Evolutionary conservation across 2,113 vertebrate species (phyloP).

Genomic region (Eudorcas thomsonii): DNA sequence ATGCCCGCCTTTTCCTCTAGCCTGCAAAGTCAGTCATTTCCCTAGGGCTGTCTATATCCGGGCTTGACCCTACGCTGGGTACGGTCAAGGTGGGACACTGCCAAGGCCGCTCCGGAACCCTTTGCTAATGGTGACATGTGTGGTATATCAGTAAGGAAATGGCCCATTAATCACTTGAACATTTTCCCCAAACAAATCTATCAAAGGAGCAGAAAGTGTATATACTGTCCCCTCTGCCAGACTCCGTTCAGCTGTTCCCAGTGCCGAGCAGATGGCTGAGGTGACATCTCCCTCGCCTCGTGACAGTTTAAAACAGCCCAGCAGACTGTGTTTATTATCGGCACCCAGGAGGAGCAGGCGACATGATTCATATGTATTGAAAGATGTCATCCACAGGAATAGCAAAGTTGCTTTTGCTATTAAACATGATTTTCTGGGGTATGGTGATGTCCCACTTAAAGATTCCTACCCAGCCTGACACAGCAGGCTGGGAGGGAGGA

Average conservation of each 20-base stretch:
- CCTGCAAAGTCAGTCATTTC: background rate
- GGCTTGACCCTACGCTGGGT: background rate
- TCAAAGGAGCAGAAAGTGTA: background rate
- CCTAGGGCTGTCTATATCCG: no score
- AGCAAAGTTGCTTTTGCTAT: background rate
- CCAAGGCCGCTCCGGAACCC: background rate
- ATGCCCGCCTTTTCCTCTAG: background rate
- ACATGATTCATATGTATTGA: background rate
- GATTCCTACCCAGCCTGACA: background rate
- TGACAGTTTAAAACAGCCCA: background rate
- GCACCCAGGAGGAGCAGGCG: background rate
- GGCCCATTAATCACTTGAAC: conserved; percentile 29
- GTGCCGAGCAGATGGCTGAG: background rate
- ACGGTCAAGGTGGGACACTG: background rate
- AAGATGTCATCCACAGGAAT: background rate
- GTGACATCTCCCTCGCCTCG: fast-evolving
- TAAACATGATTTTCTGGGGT: background rate
- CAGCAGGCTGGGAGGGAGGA: fast-evolving
- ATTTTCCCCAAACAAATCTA: conserved; percentile 52
- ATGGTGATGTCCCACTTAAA: fast-evolving
- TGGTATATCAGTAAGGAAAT: conserved; percentile 24
- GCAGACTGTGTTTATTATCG: background rate
- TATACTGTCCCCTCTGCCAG: fast-evolving
- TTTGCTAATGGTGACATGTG: background rate
- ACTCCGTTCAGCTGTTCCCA: background rate